Evolutionary conservation across 2,888 invertebrate species (phyloP), one percentile per base, ranked within the genome.

Genomic region (Clunio marinus): DNA sequence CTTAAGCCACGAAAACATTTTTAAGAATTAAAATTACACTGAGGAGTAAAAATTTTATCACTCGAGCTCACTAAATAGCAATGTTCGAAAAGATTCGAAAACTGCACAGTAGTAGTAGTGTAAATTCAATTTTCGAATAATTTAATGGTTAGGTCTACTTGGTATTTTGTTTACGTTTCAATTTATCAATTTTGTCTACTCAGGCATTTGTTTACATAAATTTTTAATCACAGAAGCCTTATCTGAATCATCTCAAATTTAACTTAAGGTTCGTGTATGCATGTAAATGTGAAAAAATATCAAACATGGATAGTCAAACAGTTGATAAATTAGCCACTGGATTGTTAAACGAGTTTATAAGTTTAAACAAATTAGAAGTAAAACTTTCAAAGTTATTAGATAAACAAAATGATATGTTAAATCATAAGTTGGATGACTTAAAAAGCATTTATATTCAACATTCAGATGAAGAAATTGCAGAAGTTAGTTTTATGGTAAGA

Each of bases 1-100:
- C 75, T 83, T 88, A 73, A 93, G 79, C 88, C 91, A 93, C 81
- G 90, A 91, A 80, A 93, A 93, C 93, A 93, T 93, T 77, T 80
- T 86, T 65, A 41, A 63, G 59, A 15, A 45, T 17, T 45, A 4
- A 4, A 4, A n/a, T 8, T 45, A 3, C 3, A 45, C 17, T 45
- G n/a, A 15, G 3, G 4, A 4, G n/a, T 15, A 15, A 13, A 17
- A 45, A 17, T 8, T 7, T 25, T 28, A 10, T 57, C 25, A 57
- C 45, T 15, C 45, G 32, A 32, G 32, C 32, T 7, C 4, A 10
- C 32, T 7, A 32, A 32, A 32, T 10, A 32, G 4, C 10, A 41
- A 7, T 41, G 3, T 13, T 41, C 41, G 41, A 41, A 41, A 41
- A n/a, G n/a, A n/a, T n/a, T n/a, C n/a, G n/a, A n/a, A n/a, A n/a